Base-by-base conservation (phyloP, 2,888 invertebrate species). In the Chirona hameri region DNA sequence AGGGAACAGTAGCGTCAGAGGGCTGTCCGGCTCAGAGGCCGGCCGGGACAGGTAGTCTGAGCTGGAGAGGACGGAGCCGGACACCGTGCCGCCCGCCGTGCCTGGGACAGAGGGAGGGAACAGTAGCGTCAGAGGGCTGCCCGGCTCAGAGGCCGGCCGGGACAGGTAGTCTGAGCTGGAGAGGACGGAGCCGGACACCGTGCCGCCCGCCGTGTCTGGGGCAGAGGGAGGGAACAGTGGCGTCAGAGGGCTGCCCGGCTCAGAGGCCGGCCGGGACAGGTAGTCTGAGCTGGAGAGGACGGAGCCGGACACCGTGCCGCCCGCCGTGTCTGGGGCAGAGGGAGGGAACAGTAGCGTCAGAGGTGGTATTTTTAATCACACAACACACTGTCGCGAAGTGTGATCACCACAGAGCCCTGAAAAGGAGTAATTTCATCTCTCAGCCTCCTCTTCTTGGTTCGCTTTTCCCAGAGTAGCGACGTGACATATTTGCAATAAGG, bases 81-180 rank as follows among this genome's bases (percentile, higher is more conserved):
- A 86, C 9, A 85, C 83, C 4, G 88, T 87, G 0, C 88, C 88
- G 18, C 85, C 85, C 0, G 88, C 88, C n/a, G 86, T 86, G 24
- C 85, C 88, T 29, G 31, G 14, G 52, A 12, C 39, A 39, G 39
- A 52, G 12, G 52, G 52, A 52, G 52, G 52, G 52, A 52, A 12
- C 3, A 18, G 18, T 12, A 52, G 15, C 12, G 2, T 52, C 15
- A 52, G 18, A 52, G 1, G 12, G 7, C 39, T 39, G 39, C 4
- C 39, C 39, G 39, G n/a, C n/a, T n/a, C n/a, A n/a, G n/a, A n/a
- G 39, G 39, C 39, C 39, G 87, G 85, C 10, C 88, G 86, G 18
- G 86, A 86, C 84, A 88, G 87, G 85, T 86, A 88, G 84, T 88
- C 88, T 10, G 88, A 87, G 83, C 86, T 87, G 2, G 88, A 88